Base-by-base conservation (phyloP, 2,888 invertebrate species). In the Metacarcinus magister region DNA sequence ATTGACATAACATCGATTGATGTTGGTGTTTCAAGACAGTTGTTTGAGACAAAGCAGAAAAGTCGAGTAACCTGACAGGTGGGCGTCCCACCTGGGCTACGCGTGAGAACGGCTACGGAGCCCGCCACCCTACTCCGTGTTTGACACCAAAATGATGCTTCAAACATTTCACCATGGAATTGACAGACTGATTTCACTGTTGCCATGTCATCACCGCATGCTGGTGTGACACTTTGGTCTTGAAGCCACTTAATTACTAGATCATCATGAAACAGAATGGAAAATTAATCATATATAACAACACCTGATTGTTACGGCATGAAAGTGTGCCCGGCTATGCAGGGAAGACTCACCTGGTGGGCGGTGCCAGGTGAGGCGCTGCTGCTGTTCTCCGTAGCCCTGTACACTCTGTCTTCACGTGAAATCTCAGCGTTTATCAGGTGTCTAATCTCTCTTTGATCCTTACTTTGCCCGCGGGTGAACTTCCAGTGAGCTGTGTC, bases 331-430 rank as follows among this genome's bases (percentile, higher is more conserved):
- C 16, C 60, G 60, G 60, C 60, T 23, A 60, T 60, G 60, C 60
- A 60, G 28, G 75, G 7, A 75, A 75, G n/a, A 87, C 87, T 87
- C 87, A 87, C 87, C 87, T 87, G 87, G 87, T 39, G 32, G 39
- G 87, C 87, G 39, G 87, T 87, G 39, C 87, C 87, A 87, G 87
- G 32, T 87, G 23, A 39, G 87, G 87, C 87, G 87, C 87, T 16
- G 87, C 87, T 87, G 75, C 75, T 75, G 75, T 8, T 7, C 28
- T 75, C 75, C 75, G 32, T 39, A 39, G 23, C 39, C 87, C 39
- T 16, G 87, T 39, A 87, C 87, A 39, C 32, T n/a, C 32, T 0
- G 39, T 32, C 39, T 39, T 10, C 39, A 39, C 32, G 87, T 32
- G 32, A 39, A 87, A 87, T 16, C 32, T 87, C 87, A 39, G 87